phyloP scores from a whole-genome alignment of 2,113 vertebrate genomes.

The Enhydra lutris region DNA sequence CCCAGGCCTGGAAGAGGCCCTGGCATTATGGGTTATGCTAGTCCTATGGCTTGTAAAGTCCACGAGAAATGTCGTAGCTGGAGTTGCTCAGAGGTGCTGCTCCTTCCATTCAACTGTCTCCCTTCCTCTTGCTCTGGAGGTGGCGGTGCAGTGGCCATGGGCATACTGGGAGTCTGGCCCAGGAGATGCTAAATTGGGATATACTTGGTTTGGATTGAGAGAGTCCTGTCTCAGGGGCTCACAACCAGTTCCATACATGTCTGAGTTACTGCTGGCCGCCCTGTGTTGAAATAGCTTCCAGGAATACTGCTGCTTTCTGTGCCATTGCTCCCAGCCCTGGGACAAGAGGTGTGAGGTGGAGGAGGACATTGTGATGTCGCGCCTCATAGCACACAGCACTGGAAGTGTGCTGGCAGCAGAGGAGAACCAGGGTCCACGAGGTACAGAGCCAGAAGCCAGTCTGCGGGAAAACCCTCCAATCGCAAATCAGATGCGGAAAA shows the following conservation, averaged over 20 bases:
- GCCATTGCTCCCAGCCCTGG: too few relatives aligned
- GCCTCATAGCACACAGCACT: not conserved
- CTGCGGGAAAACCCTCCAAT: not conserved
- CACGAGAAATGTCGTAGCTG: not conserved
- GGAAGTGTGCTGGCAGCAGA: not conserved
- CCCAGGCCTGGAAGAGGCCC: not conserved
- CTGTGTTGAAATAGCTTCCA: not conserved
- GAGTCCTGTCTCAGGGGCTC: not conserved
- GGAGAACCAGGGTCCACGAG: not conserved
- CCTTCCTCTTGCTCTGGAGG: not conserved
- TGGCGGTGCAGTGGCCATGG: not conserved
- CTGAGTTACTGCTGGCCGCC: too few relatives aligned
- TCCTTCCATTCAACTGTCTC: not conserved
- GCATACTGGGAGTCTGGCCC: not conserved
- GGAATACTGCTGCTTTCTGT: not conserved
- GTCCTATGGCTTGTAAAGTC: not conserved
- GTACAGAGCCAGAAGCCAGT: not conserved
- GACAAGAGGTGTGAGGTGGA: not conserved
- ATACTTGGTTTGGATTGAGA: not conserved
- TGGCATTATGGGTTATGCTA: not conserved
- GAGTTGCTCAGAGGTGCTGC: not conserved
- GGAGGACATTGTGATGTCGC: not conserved
- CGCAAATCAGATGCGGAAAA: not conserved
- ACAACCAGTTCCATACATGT: too few relatives aligned
- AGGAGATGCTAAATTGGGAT: not conserved